These are phyloP conservation scores for Calidris pugnax DNA, from an alignment of 2,113 vertebrate species.

Conservation along the genomic window DNA sequence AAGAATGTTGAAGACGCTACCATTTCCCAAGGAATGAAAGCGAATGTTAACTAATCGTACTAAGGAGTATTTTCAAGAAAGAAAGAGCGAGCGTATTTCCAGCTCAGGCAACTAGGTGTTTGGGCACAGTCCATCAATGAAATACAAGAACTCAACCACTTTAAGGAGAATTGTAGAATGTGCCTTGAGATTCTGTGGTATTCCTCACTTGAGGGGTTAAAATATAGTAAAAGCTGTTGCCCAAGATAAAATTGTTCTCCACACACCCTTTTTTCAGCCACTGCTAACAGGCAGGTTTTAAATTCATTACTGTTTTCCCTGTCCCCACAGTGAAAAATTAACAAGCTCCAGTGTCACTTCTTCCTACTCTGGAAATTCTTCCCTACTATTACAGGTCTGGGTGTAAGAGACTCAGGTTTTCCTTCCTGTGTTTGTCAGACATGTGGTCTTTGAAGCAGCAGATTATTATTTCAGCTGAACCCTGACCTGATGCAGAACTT, in stretches of 20 bases:
- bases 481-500: neutral
- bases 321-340: neutral
- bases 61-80: neutral
- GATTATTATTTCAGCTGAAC: slow-evolving; percentile 10
- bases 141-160: neutral
- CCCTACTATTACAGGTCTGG: neutral
- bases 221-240: neutral
- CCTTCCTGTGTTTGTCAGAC: neutral
- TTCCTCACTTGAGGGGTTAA: neutral
- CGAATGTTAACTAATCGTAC: neutral
- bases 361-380: neutral
- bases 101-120: neutral
- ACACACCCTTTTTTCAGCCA: neutral
- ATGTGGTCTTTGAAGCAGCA: neutral
- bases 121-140: neutral
- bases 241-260: slow-evolving; percentile 9
- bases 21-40: neutral
- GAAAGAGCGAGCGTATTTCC: neutral
- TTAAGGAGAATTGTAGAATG: neutral
- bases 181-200: neutral
- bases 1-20: slow-evolving; percentile 7
- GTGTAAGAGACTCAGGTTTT: neutral
- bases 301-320: neutral
- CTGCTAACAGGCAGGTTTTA: neutral
- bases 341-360: neutral